Base-by-base conservation (phyloP, 2,888 invertebrate species). In the Tethea ocularis region DNA sequence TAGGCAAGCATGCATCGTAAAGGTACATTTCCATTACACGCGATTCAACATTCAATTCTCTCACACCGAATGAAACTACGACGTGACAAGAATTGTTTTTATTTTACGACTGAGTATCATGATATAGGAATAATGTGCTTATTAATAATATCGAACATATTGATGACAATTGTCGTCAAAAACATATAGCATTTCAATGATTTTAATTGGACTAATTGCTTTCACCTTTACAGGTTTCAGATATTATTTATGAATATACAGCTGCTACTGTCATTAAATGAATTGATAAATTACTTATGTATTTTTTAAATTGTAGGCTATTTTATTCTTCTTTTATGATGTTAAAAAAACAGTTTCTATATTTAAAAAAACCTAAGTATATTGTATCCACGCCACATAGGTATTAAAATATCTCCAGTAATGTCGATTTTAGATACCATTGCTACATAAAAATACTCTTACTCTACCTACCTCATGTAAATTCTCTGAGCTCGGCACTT, bases 1-100 rank as follows among this genome's bases (percentile, higher is more conserved):
- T 60, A 64, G 60, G 61, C 63, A 66, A 61, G 60, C 56, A 63
- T 63, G 66, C 65, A 56, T 63, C 52, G 62, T 59, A 61, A 61
- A 61, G 65, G 63, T 57, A 61, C 71, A 66, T 74, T 73, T 65
- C 67, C 59, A 71, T 69, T 71, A 69, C 69, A 69, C 57, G 61
- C 64, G 59, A 68, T 71, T 70, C 71, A 67, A 72, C 74, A 78
- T 75, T 74, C 75, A 73, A 76, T 78, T 68, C 71, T 69, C 17
- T 71, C 69, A 71, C 67, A 64, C 62, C 67, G 61, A 57, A 61
- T 55, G 55, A 61, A 55, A 59, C 41, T 72, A 81, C 80, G 82
- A 81, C 80, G 82, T 81, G 82, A 74, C 69, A 59, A 41, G 75
- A 77, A 77, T 81, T 38, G 53, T 65, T 46, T 65, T 61, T 57